phyloP scores from a whole-genome alignment of 2,113 vertebrate species.

The Genyomyrus donnyi region DNA sequence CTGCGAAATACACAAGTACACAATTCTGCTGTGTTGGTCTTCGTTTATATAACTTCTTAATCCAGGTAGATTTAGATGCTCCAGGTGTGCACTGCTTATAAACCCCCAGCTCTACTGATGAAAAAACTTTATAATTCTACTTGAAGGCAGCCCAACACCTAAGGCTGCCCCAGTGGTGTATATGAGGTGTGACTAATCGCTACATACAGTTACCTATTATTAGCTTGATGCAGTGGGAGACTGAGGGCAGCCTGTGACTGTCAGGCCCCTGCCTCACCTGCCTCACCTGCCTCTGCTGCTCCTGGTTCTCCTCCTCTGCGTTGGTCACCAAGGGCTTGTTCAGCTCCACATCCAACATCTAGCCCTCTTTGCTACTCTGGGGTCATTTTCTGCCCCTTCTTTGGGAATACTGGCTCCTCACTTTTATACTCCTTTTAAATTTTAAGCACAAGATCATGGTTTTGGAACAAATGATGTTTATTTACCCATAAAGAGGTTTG shows the following conservation, averaged over 20 bases:
- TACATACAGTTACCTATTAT: not conserved
- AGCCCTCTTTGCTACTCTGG: not conserved
- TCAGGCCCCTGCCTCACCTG: not conserved
- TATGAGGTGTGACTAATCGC: slow-evolving; percentile 18
- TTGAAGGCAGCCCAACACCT: not conserved
- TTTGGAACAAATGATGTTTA: not conserved
- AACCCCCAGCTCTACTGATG: not conserved
- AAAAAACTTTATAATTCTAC: not conserved
- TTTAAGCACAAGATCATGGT: not conserved
- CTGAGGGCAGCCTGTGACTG: not conserved
- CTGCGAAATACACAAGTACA: not conserved
- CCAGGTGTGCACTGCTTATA: not conserved
- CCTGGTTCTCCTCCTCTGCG: not conserved
- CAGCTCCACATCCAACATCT: no score
- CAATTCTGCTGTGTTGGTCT: not conserved
- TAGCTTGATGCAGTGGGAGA: not conserved
- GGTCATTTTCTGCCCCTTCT: not conserved
- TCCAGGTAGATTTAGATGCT: not conserved
- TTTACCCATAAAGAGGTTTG: not conserved
- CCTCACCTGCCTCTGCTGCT: not conserved
- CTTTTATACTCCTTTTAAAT: not conserved
- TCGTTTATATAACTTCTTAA: not conserved
- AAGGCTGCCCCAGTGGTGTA: not conserved
- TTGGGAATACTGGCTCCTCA: not conserved
- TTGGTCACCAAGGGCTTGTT: not conserved